Evolutionary conservation across 2,113 vertebrate species (phyloP), one percentile per base, ranked within the genome.

Genomic region (Emydura subglobosa): DNA sequence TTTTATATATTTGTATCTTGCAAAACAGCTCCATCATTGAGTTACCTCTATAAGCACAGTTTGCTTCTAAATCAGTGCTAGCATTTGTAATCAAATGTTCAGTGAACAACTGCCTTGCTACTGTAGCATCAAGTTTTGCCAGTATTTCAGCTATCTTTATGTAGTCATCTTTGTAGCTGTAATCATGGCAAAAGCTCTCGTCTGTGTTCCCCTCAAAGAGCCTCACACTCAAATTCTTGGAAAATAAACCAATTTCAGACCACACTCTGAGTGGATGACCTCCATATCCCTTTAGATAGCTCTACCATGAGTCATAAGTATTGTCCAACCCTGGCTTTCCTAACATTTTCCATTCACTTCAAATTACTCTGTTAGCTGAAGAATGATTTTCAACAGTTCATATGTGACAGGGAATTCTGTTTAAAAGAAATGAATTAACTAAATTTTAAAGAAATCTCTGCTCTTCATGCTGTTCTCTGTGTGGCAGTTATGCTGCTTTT

Each of bases 231-330:
- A 96, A 94, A 98, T 98, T 98, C 97, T 98, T 98, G 96, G 96
- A 97, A 98, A 97, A 97, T 96, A 98, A 98, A 97, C 95, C 96
- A 97, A 91, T 94, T 98, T 98, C 97, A 98, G 89, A 97, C 98
- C 97, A 97, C 95, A 57, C 98, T 97, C 95, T 96, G 59, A 96
- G 96, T 86, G 85, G 81, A 93, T 44, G 98, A 97, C 97, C 98
- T 98, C 97, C 95, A 94, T 94, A 88, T 98, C 84, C 96, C 79
- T 95, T 95, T 96, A 97, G 97, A 98, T 98, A 97, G 94, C 97
- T 98, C 90, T 97, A 95, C 12, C 94, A 90, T 98, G 98, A 98
- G 97, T 98, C 98, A 98, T 87, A 85, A 85, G 93, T 53, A 83
- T 96, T 95, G 97, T 97, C 97, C 97, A 96, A 86, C 97, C 96